phyloP scores from a whole-genome alignment of 2,113 vertebrate genomes.

The Melanerpes aurifrons region DNA sequence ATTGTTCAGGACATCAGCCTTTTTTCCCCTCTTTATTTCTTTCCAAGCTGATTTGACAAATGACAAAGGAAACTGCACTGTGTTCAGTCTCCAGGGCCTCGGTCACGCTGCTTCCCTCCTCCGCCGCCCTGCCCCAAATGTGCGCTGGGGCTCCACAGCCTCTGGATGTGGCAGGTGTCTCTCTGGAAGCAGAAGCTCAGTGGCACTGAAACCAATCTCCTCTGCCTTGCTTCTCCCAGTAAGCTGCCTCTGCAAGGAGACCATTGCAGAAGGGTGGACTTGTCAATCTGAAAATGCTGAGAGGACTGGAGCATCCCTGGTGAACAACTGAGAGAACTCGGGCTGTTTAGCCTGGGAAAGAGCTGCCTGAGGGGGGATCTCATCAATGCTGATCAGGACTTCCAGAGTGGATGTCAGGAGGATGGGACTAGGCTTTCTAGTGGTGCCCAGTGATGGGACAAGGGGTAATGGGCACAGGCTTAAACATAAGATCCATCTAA shows the following conservation, averaged over 20 bases:
- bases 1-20: conserved; percentile 10
- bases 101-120: not conserved
- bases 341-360: too few relatives aligned
- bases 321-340: too few relatives aligned
- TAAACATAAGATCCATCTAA: too few relatives aligned
- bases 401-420: too few relatives aligned
- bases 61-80: conserved; percentile 40
- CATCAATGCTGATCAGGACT: too few relatives aligned
- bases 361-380: too few relatives aligned
- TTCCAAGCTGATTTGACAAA: conserved; percentile 21
- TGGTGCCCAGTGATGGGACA: too few relatives aligned
- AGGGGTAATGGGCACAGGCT: too few relatives aligned
- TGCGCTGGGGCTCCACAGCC: not conserved
- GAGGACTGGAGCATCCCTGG: too few relatives aligned
- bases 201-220: not conserved
- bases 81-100: conserved; percentile 23
- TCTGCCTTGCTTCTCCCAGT: not conserved
- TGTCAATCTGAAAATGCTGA: not conserved
- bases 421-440: too few relatives aligned
- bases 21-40: not conserved
- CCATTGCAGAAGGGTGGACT: not conserved
- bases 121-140: not conserved
- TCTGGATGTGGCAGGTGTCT: not conserved
- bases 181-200: rapidly evolving
- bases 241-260: not conserved